These are phyloP conservation scores for Ferdinandea cuprea DNA, from an alignment of 2,888 invertebrate genomes.

Conservation along the genomic window DNA sequence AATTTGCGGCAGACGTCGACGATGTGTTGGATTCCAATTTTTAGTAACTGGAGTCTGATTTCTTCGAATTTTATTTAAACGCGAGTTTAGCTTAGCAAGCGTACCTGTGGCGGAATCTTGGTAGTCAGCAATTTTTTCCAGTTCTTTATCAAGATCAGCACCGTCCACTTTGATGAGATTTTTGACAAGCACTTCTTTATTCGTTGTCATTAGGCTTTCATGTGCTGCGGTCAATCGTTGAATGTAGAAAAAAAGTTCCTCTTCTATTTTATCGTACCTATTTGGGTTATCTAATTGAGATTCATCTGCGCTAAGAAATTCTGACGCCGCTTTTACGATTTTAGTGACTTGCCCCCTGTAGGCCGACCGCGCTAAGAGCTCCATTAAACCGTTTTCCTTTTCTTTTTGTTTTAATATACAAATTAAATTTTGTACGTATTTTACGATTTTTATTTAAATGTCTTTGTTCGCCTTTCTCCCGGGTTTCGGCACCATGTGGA, in stretches of 20 bases:
- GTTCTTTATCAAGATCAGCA: constrained; percentile 28
- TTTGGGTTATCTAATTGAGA: constrained; percentile 7
- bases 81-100: too few species aligned
- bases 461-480: constrained; percentile 10
- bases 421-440: too few species aligned
- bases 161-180: constrained; percentile 13
- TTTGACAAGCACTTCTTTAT: not conserved
- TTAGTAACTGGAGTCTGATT: too few species aligned
- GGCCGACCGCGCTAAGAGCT: constrained; percentile 20
- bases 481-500: constrained; percentile 23
- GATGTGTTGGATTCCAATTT: too few species aligned
- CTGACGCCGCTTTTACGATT: constrained; percentile 12
- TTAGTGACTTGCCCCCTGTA: constrained; percentile 29
- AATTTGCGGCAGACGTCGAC: too few species aligned
- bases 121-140: constrained; percentile 28
- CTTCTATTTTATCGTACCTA: constrained; percentile 20
- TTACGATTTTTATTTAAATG: not conserved
- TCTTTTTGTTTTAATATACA: too few species aligned
- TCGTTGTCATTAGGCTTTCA: too few species aligned
- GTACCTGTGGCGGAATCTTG: too few species aligned
- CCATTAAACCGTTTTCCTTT: constrained; percentile 1
- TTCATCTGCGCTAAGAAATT: constrained; percentile 7
- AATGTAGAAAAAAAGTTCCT: constrained; percentile 24
- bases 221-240: constrained; percentile 26
- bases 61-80: too few species aligned